Percentiles rank a stretch among this genome's conserved stretches.
Conservation (phyloP, 2,888 invertebrate genomes). For the Subacronicta megacephala region DNA sequence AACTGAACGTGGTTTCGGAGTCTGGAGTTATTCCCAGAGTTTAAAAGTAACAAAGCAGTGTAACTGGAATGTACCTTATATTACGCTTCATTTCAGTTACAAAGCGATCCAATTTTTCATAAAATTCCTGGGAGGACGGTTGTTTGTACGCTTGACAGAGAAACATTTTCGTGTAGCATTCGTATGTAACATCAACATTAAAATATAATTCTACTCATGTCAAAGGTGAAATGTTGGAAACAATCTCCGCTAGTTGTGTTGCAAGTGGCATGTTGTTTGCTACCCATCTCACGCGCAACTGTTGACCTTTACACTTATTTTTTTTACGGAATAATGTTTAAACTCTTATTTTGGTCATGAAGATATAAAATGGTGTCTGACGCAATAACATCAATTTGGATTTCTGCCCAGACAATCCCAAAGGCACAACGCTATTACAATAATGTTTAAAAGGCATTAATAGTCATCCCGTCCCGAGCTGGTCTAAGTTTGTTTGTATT, state of each 20-base stretch:
- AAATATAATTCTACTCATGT: slow-evolving; percentile 37
- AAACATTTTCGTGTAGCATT: slow-evolving; percentile 39
- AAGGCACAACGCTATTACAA: not conserved
- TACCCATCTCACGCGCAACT: slow-evolving; percentile 31
- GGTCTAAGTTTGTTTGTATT: not conserved
- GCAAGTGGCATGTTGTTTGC: slow-evolving; percentile 46
- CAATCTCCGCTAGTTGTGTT: slow-evolving; percentile 44
- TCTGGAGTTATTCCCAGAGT: too few species aligned
- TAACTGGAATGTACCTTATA: not conserved
- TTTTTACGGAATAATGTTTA: slow-evolving; percentile 30
- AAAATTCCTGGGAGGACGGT: slow-evolving; percentile 12
- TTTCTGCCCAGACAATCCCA: not conserved
- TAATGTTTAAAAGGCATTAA: not conserved
- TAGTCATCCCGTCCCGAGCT: not conserved
- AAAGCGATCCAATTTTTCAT: slow-evolving; percentile 4
- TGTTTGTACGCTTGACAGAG: slow-evolving; percentile 16
- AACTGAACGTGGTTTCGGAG: too few species aligned
- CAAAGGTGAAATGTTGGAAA: slow-evolving; percentile 47
- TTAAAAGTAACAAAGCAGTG: slow-evolving; percentile 2
- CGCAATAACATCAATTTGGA: not conserved
- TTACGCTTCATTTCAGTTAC: not conserved
- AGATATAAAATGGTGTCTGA: not conserved
- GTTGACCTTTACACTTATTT: slow-evolving; percentile 10
- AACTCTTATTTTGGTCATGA: slow-evolving; percentile 10
- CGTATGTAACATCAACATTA: slow-evolving; percentile 38